Base-by-base conservation (phyloP, 1,140 invertebrate species). In the Drosophila seguyi region DNA sequence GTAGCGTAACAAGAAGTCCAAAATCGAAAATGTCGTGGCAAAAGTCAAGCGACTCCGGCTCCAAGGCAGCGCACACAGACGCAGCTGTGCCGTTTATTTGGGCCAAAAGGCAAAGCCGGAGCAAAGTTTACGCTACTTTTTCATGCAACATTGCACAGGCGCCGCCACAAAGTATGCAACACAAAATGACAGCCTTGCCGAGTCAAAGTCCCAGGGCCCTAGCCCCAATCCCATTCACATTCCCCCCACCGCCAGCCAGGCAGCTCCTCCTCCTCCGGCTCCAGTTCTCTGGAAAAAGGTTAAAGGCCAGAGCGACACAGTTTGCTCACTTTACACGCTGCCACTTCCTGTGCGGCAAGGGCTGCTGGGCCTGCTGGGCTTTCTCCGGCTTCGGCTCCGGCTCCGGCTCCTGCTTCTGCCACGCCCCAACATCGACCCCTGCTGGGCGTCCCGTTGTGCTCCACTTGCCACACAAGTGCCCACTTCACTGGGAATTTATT, bases 401-500 rank as follows among this genome's bases (percentile, higher is more conserved):
- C 29, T 34, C n/a, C 47, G 29, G 75, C 66, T 63, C 16, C 18
- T 53, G 34, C 36, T 22, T 20, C 16, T 31, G 61, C 60, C 60
- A 63, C 60, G 50, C 39, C 47, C 62, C 52, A 55, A 55, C 52
- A 55, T 55, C 52, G 52, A 55, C 63, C 41, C 63, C 68, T 59
- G 73, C 61, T 87, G 75, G 73, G 81, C 69, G 39, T 68, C 66
- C 85, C 73, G 77, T 90, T 88, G 85, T 90, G 85, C 85, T 79
- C 67, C 81, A 90, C 81, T 90, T 88, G 86, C 68, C 74, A 75
- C 85, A 90, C 86, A 90, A 90, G 86, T 90, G 85, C 78, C 71
- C 85, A 90, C 85, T 90, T 90, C 85, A 90, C 85, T 90, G 83
- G 85, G 86, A 90, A 90, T 90, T 90, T 90, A 90, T 90, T 90